phyloP scores from a whole-genome alignment of 1,140 invertebrate genomes.

The Drosophila athabasca region DNA sequence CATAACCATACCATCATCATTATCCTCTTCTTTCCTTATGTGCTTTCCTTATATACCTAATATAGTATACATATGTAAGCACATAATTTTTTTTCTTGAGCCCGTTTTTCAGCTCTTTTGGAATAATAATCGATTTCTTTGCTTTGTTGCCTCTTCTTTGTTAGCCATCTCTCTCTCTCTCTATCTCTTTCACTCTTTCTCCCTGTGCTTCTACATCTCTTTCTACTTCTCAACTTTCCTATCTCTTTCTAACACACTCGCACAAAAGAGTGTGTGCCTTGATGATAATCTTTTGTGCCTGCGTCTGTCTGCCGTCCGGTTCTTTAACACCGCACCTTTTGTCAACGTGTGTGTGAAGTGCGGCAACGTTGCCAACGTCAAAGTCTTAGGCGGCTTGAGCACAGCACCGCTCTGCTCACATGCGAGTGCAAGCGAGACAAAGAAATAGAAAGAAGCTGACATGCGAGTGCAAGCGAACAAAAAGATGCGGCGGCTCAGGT shows the following conservation, averaged over 20 bases:
- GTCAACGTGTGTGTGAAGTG: slow-evolving; percentile 63
- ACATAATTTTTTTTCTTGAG: slow-evolving; percentile 43
- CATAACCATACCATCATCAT: slow-evolving; percentile 12
- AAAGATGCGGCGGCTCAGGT: no score
- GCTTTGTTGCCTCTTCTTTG: slow-evolving; percentile 44
- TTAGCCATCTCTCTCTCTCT: not conserved
- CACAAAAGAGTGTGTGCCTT: slow-evolving; percentile 39
- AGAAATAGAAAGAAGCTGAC: not conserved
- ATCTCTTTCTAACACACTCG: slow-evolving; percentile 1
- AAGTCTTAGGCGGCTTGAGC: not conserved
- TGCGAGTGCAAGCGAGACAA: not conserved
- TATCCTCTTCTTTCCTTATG: slow-evolving; percentile 27
- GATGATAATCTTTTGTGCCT: slow-evolving; percentile 68
- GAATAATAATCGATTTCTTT: slow-evolving; percentile 75
- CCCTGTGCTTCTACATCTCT: slow-evolving; percentile 2
- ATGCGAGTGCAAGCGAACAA: no score
- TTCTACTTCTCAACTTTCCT: not conserved
- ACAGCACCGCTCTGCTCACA: not conserved
- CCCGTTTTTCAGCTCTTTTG: slow-evolving; percentile 50
- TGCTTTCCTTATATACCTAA: slow-evolving; percentile 33
- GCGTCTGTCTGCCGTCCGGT: slow-evolving; percentile 39
- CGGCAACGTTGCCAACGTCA: slow-evolving; percentile 51
- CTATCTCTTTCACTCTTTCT: slow-evolving; percentile 3
- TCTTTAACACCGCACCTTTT: slow-evolving; percentile 78
- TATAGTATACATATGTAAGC: not conserved